Evolutionary conservation across 2,888 invertebrate genomes (phyloP), one percentile per base, ranked within the genome.

Genomic region (Cheilosia pagana): DNA sequence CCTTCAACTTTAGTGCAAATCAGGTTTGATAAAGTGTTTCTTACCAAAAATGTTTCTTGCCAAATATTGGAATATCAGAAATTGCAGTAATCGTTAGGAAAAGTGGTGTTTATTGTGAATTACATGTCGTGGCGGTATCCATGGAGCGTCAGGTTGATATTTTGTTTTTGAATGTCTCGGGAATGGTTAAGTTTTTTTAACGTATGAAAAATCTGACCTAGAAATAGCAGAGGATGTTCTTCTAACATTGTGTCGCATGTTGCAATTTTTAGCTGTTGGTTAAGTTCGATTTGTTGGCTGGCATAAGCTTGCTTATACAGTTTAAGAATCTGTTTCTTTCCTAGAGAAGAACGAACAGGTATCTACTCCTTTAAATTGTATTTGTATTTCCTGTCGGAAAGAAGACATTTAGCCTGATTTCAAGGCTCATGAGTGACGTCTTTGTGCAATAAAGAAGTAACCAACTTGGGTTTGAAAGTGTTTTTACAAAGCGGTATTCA

Each of bases 1-100:
- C 92, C 28, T 89, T 88, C 79, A 88, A 90, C 87, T 92, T 91
- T 75, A 90, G 90, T 85, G 92, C 92, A 62, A 90, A 90, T 88
- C 92, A 92, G 92, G 92, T 92, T 74, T 70, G 65, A 35, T 65
- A 21, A 12, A 5, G n/a, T 41, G 19, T 14, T 19, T 62, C 28
- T 57, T 39, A 23, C 7, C 12, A 7, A 16, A 28, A 4, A 28
- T 28, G 7, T n/a, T n/a, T 7, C 12, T 21, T 48, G 4, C 2
- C 19, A 48, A 48, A 50, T 62, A 23, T 52, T 19, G 3, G 16
- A 21, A 25, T 43, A 41, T 25, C 8, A 19, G 16, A 6, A 45
- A 25, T 41, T 28, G 1, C 7, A 43, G 19, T 12, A 68, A 55
- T 31, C 21, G 39, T 52, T 50, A 62, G 8, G 14, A 45, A 39